Percentiles rank a stretch among this genome's conserved stretches.
Conservation (phyloP, 2,888 invertebrate species). For the Ophioninae sp. region DNA sequence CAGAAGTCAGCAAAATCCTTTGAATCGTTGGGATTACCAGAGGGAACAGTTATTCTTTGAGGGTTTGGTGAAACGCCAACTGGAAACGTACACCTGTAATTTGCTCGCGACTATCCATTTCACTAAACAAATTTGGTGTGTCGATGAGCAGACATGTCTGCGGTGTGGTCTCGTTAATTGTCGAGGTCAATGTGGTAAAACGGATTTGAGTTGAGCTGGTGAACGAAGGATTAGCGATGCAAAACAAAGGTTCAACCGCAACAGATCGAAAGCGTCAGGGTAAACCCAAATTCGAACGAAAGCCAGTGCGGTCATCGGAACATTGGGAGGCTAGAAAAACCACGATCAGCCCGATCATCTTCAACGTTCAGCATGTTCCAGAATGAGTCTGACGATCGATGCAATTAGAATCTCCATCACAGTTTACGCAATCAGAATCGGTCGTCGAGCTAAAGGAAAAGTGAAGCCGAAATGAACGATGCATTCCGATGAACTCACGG, state of each 20-base stretch:
- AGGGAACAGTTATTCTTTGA: no score
- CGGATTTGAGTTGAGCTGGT: background rate
- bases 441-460: background rate
- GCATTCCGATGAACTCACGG: background rate
- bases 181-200: background rate
- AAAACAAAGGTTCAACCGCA: background rate
- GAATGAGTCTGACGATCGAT: background rate
- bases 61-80: no score
- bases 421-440: background rate
- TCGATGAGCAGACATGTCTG: no score
- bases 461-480: constrained; percentile 6
- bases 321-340: background rate
- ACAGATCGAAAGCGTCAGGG: background rate
- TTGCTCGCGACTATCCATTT: no score
- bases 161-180: background rate
- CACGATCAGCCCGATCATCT: background rate
- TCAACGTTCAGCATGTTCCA: background rate
- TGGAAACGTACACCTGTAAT: no score
- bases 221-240: background rate
- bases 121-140: no score
- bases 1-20: no score
- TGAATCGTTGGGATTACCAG: no score
- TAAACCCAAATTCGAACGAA: background rate
- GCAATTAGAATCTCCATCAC: background rate
- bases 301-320: background rate